Conservation (phyloP, 2,888 invertebrate genomes). For the Tupiocoris notatus region DNA sequence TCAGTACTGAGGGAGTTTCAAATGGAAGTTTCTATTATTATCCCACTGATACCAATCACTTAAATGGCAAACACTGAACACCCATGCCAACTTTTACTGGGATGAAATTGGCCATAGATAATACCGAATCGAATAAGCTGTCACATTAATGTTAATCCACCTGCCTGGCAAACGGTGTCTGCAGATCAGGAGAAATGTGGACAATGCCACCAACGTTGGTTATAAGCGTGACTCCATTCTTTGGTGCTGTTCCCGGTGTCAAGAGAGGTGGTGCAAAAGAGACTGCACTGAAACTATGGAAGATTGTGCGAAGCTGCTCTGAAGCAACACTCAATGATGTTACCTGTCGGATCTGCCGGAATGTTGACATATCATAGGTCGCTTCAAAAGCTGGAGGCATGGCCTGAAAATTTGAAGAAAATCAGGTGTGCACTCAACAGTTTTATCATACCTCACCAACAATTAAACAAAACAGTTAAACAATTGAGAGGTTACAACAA, state of each 20-base stretch:
- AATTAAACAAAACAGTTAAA: neutral
- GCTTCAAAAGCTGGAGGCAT: constrained; percentile 69
- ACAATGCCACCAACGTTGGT: constrained; percentile 83
- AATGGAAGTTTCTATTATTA: too few relatives aligned
- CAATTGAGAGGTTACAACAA: too few relatives aligned
- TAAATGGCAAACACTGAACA: too few relatives aligned
- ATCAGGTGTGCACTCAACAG: too few relatives aligned
- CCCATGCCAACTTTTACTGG: too few relatives aligned
- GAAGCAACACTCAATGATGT: constrained; percentile 24
- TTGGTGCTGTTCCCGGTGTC: constrained; percentile 68
- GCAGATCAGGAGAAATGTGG: constrained; percentile 79
- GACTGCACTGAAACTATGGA: constrained; percentile 67
- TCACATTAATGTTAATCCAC: too few relatives aligned
- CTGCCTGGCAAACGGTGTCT: constrained; percentile 67
- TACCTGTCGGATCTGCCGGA: constrained; percentile 19
- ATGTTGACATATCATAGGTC: constrained; percentile 67
- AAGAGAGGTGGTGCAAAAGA: constrained; percentile 76
- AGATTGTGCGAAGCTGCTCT: constrained; percentile 33
- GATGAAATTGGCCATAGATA: too few relatives aligned
- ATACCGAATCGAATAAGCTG: too few relatives aligned
- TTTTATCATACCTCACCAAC: neutral
- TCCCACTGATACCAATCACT: too few relatives aligned
- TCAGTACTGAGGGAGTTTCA: too few relatives aligned
- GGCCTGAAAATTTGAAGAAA: constrained; percentile 55
- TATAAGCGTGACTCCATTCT: constrained; percentile 75